phyloP scores from a whole-genome alignment of 1,140 invertebrate species.

The Camponotus floridanus region DNA sequence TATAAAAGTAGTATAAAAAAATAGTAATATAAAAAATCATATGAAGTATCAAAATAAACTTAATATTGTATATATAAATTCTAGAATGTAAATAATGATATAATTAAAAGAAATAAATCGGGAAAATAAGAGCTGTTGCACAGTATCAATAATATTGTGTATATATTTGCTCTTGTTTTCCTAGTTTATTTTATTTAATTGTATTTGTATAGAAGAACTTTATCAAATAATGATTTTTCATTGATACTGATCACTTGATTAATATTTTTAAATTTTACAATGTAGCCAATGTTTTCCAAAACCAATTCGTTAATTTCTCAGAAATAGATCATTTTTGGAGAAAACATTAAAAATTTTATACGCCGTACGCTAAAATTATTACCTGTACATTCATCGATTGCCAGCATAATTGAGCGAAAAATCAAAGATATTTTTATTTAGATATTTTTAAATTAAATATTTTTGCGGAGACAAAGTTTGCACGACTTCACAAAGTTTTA shows the following conservation, averaged over 20 bases:
- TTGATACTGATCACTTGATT: background rate
- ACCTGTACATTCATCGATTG: background rate
- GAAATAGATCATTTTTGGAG: background rate
- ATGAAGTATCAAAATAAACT: background rate
- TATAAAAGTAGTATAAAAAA: too few species aligned
- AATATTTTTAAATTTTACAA: background rate
- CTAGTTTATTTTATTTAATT: too few species aligned
- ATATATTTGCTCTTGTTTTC: too few species aligned
- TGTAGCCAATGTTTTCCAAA: background rate
- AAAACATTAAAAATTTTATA: background rate
- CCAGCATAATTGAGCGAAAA: background rate
- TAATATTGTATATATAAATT: background rate
- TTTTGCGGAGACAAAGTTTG: background rate
- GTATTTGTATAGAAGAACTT: too few species aligned
- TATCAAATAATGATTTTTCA: background rate
- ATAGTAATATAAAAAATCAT: background rate
- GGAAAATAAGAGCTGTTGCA: too few species aligned
- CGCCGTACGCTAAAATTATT: background rate
- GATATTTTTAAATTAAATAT: background rate
- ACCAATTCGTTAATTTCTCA: background rate
- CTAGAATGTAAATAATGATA: background rate
- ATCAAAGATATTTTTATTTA: too few species aligned
- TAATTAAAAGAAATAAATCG: too few species aligned
- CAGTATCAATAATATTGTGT: too few species aligned
- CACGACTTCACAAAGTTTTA: conserved; percentile 21